Evolutionary conservation across 2,888 invertebrate species (phyloP), one percentile per base, ranked within the genome.

Genomic region (Agrochola lychnidis): DNA sequence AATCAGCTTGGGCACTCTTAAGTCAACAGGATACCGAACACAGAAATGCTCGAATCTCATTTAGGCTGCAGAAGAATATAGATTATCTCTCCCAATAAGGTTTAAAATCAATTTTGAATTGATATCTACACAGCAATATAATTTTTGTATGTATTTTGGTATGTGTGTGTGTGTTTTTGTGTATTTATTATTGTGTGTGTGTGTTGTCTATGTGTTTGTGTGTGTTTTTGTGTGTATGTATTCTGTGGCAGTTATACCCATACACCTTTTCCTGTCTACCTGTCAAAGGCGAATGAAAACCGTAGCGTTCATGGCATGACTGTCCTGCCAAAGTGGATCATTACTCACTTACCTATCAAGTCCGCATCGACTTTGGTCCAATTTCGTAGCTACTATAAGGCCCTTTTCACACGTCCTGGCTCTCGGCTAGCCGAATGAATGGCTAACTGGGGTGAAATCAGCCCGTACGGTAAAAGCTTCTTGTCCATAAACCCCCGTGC

Each of bases 271-370:
- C 3, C 19, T 48, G 7, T 9, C 2, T 53, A 16, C 10, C 61
- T 51, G 30, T 45, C 53, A 56, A 61, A 56, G 4, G 14, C 22
- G 30, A 70, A 67, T 70, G 56, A 67, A 66, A 82, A 51, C 30
- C 14, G 82, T 57, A 61, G 36, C 62, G 22, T 30, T 6, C 19
- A 19, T 25, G 78, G 42, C 4, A 61, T 42, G 53, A n/a, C 42
- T 68, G 25, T 71, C 64, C 14, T 45, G 69, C 36, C n/a, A 53
- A 63, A 59, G 63, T 73, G 62, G 19, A 66, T 59, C 69, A 82
- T 82, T 82, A 83, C 81, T 84, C 76, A 84, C 81, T 76, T 82
- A 57, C 19, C 53, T 36, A 66, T 83, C 51, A 75, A 82, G 76
- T 67, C 56, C 69, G 48, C 72, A 70, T 75, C 57, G 66, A 69